Conservation (phyloP, 1,140 invertebrate species). For the Laupala kohalensis region DNA sequence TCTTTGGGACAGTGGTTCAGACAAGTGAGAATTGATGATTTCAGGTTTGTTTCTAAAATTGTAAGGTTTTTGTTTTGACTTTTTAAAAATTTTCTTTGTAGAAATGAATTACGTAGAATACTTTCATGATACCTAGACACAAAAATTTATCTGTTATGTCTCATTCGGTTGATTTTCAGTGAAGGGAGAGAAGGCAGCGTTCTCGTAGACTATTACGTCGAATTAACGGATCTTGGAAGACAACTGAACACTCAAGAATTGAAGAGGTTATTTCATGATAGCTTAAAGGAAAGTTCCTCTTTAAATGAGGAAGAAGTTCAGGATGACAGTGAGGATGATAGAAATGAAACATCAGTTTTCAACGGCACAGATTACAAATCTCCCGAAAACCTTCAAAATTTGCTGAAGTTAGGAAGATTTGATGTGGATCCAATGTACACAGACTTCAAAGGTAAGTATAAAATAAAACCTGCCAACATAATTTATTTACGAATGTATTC, state of each 20-base stretch:
- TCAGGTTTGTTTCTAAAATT: conserved; percentile 37
- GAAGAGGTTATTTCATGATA: conserved; percentile 67
- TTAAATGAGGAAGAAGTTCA: conserved; percentile 26
- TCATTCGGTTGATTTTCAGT: neutral
- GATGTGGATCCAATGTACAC: conserved; percentile 71
- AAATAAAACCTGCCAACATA: neutral
- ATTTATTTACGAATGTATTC: too few relatives aligned
- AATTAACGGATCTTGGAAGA: conserved; percentile 59
- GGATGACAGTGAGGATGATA: conserved; percentile 38
- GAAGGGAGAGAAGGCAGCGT: conserved; percentile 64
- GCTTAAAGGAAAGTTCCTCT: conserved; percentile 30
- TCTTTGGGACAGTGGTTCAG: conserved; percentile 68
- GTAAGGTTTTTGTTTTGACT: neutral
- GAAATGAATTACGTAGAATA: neutral
- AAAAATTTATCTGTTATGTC: neutral
- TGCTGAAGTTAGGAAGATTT: conserved; percentile 59
- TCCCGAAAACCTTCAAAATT: neutral
- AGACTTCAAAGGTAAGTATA: conserved; percentile 66
- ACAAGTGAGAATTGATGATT: conserved; percentile 72
- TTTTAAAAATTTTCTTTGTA: neutral
- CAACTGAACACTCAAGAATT: conserved; percentile 68
- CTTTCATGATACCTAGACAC: neutral
- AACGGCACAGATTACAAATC: neutral
- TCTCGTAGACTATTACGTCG: conserved; percentile 77
- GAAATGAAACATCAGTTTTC: conserved; percentile 26